phyloP scores from a whole-genome alignment of 2,888 invertebrate genomes.

The Hedychridium roseum region DNA sequence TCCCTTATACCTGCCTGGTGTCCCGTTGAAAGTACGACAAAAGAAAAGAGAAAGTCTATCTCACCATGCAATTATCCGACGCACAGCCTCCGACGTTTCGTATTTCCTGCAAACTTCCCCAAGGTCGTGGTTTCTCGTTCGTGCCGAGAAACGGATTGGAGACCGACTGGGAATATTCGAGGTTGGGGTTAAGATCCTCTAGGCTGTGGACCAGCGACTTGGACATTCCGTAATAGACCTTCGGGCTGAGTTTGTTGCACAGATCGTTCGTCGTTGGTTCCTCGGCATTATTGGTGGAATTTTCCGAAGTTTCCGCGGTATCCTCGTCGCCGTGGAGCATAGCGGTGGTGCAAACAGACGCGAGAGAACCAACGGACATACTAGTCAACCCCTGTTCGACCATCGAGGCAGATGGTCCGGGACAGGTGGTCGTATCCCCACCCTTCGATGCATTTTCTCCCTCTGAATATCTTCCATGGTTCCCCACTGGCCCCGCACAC shows the following conservation, averaged over 20 bases:
- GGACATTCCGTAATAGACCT: slow-evolving; percentile 67
- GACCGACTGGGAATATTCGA: slow-evolving; percentile 40
- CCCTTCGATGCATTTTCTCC: slow-evolving; percentile 35
- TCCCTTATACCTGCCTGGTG: too few relatives aligned
- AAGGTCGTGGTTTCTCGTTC: slow-evolving; percentile 58
- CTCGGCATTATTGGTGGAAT: slow-evolving; percentile 10
- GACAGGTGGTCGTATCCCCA: slow-evolving; percentile 54
- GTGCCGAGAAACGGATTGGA: slow-evolving; percentile 43
- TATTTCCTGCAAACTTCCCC: slow-evolving; percentile 75
- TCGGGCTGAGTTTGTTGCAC: slow-evolving; percentile 71
- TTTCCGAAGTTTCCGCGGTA: slow-evolving; percentile 23
- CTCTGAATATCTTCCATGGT: slow-evolving; percentile 23
- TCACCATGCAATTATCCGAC: slow-evolving; percentile 51
- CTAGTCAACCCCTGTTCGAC: slow-evolving; percentile 38
- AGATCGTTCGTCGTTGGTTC: slow-evolving; percentile 19
- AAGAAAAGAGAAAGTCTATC: slow-evolving; percentile 15
- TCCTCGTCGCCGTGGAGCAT: slow-evolving; percentile 36
- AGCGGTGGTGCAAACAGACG: slow-evolving; percentile 41
- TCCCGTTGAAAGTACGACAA: neutral
- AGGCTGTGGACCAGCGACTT: slow-evolving; percentile 60
- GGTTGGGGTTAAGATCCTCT: slow-evolving; percentile 59
- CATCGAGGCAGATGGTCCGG: slow-evolving; percentile 49
- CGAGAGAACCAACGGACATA: slow-evolving; percentile 47
- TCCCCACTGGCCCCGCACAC: slow-evolving; percentile 22
- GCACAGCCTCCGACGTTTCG: slow-evolving; percentile 57